A percentile compares a stretch with the other conserved stretches of the same genome.
Conservation (phyloP, 2,113 vertebrate genomes). For the Zapus hudsonius region DNA sequence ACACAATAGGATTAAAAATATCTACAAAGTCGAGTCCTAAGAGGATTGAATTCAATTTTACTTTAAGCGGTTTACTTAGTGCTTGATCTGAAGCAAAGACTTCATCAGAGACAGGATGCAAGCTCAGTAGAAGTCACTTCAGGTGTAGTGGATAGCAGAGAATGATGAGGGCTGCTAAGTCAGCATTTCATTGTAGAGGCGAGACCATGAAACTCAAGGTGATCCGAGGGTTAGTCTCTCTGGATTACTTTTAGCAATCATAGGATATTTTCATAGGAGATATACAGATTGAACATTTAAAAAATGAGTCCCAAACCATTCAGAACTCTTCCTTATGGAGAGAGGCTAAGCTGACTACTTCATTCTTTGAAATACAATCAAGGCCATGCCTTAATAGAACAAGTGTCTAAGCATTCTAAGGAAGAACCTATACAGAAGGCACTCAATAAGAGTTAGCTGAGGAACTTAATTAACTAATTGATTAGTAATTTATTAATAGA, state of each 20-base stretch:
- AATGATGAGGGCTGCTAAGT: neutral
- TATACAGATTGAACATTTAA: neutral
- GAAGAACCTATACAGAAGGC: neutral
- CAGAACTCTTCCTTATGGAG: neutral
- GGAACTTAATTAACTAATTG: neutral
- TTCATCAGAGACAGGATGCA: neutral
- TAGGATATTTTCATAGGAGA: accelerated
- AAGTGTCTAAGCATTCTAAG: neutral
- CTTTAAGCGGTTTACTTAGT: neutral
- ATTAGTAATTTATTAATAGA: neutral
- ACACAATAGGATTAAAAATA: neutral
- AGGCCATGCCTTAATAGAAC: neutral
- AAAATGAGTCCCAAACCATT: neutral
- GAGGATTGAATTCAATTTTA: neutral
- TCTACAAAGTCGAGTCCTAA: neutral
- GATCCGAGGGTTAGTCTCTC: neutral
- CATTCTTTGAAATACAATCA: neutral
- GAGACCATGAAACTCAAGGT: neutral
- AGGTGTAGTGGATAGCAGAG: no score
- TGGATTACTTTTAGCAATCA: neutral
- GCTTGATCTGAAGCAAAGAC: neutral
- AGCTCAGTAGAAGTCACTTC: neutral
- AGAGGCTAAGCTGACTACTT: neutral
- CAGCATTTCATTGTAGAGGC: neutral
- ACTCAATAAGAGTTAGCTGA: neutral